Conservation (phyloP, 1,140 invertebrate species). For the Aplysia californica region DNA sequence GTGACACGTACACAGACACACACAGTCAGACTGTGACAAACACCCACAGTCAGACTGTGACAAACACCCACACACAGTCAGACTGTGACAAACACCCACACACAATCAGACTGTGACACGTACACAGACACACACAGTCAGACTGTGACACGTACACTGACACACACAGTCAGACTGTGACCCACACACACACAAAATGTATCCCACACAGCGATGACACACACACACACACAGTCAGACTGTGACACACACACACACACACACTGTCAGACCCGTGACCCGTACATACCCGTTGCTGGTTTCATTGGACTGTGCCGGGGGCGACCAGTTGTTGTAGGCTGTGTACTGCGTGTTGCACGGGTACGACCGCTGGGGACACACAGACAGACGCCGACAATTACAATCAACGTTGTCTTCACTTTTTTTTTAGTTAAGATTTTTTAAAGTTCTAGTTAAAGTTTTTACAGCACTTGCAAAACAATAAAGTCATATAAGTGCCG, state of each 20-base stretch:
- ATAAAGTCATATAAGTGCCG: not conserved
- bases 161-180: not conserved
- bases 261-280: not conserved
- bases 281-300: constrained; percentile 82
- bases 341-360: constrained; percentile 76
- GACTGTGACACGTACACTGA: not conserved
- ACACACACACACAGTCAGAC: not conserved
- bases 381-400: not conserved
- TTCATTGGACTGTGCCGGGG: constrained; percentile 93
- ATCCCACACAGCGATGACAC: not conserved
- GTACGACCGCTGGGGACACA: constrained; percentile 73
- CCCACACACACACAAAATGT: not conserved
- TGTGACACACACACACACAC: not conserved
- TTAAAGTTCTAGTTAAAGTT: not conserved
- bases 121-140: not conserved
- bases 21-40: too few species aligned
- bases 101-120: not conserved
- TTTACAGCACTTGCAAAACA: not conserved
- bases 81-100: not conserved
- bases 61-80: too few species aligned
- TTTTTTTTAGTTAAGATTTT: not conserved
- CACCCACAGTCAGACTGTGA: not conserved
- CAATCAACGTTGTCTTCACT: not conserved
- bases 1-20: constrained; percentile 42
- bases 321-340: constrained; percentile 92